These are phyloP conservation scores for Branchinecta lynchi DNA, from an alignment of 1,140 invertebrate genomes.

Conservation along the genomic window DNA sequence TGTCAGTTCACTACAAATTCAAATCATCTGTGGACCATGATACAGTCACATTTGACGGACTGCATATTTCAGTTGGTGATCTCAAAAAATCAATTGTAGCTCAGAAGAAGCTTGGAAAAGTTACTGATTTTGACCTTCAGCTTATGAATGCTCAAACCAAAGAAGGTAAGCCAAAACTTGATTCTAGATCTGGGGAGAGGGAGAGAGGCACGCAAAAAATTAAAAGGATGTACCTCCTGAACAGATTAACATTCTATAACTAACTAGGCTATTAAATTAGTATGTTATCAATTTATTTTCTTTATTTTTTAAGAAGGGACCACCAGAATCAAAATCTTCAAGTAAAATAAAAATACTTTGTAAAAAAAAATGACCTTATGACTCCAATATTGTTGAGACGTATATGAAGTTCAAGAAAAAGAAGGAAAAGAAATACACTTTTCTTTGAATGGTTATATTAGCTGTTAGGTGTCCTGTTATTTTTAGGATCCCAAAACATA, in stretches of 20 bases:
- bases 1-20: constrained; percentile 97
- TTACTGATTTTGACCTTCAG: constrained; percentile 84
- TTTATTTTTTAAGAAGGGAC: too few species aligned
- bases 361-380: too few species aligned
- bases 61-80: constrained; percentile 86
- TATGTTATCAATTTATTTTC: neutral
- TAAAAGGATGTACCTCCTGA: neutral
- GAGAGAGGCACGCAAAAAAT: constrained; percentile 14
- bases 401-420: too few species aligned
- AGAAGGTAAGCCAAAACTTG: constrained; percentile 50
- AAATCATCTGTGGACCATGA: constrained; percentile 88
- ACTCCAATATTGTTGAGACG: too few species aligned
- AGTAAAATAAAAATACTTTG: too few species aligned
- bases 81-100: constrained; percentile 86
- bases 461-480: too few species aligned
- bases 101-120: constrained; percentile 84
- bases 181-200: neutral
- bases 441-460: too few species aligned
- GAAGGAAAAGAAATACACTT: too few species aligned
- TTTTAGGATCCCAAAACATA: too few species aligned
- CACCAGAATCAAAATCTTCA: too few species aligned
- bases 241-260: constrained; percentile 14
- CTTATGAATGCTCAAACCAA: constrained; percentile 95
- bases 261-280: constrained; percentile 16
- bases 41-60: constrained; percentile 88